phyloP scores from a whole-genome alignment of 2,797 vertebrate genomes.

The Xiphorhynchus erythropygius region DNA sequence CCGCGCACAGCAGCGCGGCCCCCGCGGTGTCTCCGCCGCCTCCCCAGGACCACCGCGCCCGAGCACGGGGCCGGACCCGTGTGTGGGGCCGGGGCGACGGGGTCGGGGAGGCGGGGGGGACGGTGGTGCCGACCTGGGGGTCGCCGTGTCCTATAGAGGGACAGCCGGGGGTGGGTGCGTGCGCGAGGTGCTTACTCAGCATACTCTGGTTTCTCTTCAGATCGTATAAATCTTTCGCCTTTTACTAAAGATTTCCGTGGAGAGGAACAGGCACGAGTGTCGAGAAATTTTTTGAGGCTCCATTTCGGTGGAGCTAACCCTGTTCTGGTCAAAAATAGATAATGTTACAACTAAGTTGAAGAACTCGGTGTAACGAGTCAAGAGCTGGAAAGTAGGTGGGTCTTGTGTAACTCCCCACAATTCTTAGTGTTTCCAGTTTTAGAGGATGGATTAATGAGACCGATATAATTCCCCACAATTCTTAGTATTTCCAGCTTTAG shows the following conservation, averaged over 20 bases:
- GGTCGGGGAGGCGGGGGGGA: rapidly evolving
- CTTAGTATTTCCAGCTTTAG: too few relatives aligned
- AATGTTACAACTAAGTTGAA: too few relatives aligned
- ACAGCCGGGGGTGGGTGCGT: rapidly evolving
- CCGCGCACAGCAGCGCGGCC: rapidly evolving
- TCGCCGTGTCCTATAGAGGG: rapidly evolving
- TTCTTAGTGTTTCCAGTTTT: too few relatives aligned
- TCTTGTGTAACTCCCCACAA: too few relatives aligned
- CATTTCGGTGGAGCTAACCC: rapidly evolving
- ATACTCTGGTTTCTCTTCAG: neutral
- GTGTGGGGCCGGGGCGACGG: rapidly evolving
- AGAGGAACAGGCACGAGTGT: slow-evolving; percentile 56
- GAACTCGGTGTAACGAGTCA: too few relatives aligned
- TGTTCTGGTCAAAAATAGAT: rapidly evolving
- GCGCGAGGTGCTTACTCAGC: rapidly evolving
- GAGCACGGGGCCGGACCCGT: rapidly evolving
- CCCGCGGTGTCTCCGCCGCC: rapidly evolving
- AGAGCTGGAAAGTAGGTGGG: too few relatives aligned
- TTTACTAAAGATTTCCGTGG: slow-evolving; percentile 83
- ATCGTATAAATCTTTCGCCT: neutral
- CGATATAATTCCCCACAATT: too few relatives aligned
- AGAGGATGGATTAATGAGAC: too few relatives aligned
- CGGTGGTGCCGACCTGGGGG: rapidly evolving
- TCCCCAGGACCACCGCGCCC: rapidly evolving
- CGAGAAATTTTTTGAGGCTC: neutral